Evolutionary conservation across 2,888 invertebrate genomes (phyloP).

Genomic region (Tholera decimalis): DNA sequence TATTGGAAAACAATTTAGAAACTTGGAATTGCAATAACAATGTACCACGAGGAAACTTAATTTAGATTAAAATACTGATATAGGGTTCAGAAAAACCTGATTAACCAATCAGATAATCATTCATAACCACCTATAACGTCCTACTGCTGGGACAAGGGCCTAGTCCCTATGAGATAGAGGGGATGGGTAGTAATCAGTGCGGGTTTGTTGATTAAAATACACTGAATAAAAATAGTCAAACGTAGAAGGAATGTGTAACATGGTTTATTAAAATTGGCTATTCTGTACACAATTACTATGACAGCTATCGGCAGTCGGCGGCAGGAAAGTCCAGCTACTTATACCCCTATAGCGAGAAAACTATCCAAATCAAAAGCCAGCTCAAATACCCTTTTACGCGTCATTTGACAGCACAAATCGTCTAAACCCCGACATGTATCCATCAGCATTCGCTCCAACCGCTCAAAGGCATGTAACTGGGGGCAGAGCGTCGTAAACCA

Average conservation of each 20-base stretch:
- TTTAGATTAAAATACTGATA: too few species aligned
- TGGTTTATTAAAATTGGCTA: not conserved
- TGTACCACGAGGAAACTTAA: not conserved
- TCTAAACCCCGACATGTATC: conserved; percentile 52
- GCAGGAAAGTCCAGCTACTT: not conserved
- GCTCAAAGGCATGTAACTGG: conserved; percentile 22
- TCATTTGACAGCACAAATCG: conserved; percentile 39
- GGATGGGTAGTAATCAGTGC: too few species aligned
- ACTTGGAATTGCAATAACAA: conserved; percentile 1
- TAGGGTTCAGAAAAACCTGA: too few species aligned
- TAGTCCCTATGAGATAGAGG: too few species aligned
- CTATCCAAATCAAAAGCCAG: conserved; percentile 20
- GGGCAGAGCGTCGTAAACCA: conserved; percentile 69
- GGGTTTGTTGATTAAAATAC: too few species aligned
- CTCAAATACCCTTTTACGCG: conserved; percentile 16
- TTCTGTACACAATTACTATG: too few species aligned
- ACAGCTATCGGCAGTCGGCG: not conserved
- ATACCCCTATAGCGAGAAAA: not conserved
- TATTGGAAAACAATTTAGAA: not conserved
- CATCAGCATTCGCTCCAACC: conserved; percentile 41
- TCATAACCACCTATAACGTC: too few species aligned
- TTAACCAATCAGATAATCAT: too few species aligned
- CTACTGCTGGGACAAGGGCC: too few species aligned
- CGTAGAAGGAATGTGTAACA: not conserved
- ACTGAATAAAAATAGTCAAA: too few species aligned